Percentiles rank a stretch among this genome's conserved stretches.
These are phyloP conservation scores for Emydoidea blandingii DNA, from an alignment of 2,797 vertebrate species.

Conservation along the genomic window DNA sequence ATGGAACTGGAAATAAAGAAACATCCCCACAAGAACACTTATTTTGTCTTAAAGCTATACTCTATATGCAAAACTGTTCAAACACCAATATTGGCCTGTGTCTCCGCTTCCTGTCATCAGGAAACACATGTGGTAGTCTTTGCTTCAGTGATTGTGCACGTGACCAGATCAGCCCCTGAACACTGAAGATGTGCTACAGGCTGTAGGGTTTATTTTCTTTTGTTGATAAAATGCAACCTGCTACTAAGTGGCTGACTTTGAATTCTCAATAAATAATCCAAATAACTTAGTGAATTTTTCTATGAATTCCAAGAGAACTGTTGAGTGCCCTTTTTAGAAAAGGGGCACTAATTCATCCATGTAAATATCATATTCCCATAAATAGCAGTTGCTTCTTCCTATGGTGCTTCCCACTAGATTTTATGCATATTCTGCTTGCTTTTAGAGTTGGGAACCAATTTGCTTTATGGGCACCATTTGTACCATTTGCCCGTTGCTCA, in stretches of 20 bases:
- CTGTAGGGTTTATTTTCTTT: background rate
- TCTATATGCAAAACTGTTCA: background rate
- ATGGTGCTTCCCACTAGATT: constrained; percentile 20
- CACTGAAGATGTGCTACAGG: background rate
- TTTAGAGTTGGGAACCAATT: constrained; percentile 56
- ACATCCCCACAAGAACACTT: background rate
- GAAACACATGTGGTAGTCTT: constrained; percentile 20
- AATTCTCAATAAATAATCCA: background rate
- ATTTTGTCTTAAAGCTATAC: background rate
- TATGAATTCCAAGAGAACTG: background rate
- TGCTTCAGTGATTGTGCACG: background rate
- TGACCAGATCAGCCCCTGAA: background rate
- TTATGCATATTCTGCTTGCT: constrained; percentile 66
- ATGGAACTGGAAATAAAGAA: background rate
- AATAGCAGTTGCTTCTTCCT: constrained; percentile 6
- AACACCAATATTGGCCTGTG: background rate
- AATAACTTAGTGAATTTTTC: background rate
- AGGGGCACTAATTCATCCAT: background rate
- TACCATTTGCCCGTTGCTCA: constrained; percentile 70
- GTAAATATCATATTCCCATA: background rate
- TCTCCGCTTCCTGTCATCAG: background rate
- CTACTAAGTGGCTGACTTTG: constrained; percentile 16
- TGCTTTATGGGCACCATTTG: constrained; percentile 71
- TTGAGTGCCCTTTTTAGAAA: background rate
- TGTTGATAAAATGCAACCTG: background rate